phyloP scores from a whole-genome alignment of 1,140 invertebrate species.

The Euglossa dilemma region DNA sequence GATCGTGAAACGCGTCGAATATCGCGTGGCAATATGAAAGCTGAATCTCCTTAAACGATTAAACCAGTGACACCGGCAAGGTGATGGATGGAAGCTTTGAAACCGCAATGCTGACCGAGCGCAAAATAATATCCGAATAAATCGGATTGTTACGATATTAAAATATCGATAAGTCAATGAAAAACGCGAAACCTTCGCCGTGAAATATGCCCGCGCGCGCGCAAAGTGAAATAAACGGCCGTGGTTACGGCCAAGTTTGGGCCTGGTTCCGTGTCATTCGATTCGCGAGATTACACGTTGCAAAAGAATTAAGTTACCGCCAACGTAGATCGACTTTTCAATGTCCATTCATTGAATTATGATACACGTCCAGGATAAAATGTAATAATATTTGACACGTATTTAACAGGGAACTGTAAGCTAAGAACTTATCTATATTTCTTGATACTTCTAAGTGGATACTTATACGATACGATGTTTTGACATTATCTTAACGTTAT shows the following conservation, averaged over 20 bases:
- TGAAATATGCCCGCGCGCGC: too few relatives aligned
- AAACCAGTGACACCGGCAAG: neutral
- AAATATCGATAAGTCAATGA: constrained; percentile 22
- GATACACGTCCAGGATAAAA: neutral
- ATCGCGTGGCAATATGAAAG: neutral
- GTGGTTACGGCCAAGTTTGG: neutral
- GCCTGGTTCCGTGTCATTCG: neutral
- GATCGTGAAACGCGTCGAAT: neutral
- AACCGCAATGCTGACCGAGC: constrained; percentile 18
- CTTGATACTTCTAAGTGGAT: constrained; percentile 13
- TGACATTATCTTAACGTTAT: neutral
- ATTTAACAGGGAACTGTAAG: constrained; percentile 15
- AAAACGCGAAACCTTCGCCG: constrained; percentile 17
- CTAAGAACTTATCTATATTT: constrained; percentile 52
- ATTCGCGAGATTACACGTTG: neutral
- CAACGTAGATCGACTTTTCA: neutral
- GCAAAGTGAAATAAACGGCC: neutral
- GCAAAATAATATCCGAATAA: constrained; percentile 29
- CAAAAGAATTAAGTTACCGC: neutral
- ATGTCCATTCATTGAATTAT: neutral
- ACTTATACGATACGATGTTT: neutral
- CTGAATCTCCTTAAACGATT: neutral
- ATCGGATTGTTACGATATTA: neutral
- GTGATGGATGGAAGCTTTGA: constrained; percentile 33
- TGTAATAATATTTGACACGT: too few relatives aligned